Base-by-base conservation (phyloP, 2,797 vertebrate species). In the Cephalopachus bancanus region DNA sequence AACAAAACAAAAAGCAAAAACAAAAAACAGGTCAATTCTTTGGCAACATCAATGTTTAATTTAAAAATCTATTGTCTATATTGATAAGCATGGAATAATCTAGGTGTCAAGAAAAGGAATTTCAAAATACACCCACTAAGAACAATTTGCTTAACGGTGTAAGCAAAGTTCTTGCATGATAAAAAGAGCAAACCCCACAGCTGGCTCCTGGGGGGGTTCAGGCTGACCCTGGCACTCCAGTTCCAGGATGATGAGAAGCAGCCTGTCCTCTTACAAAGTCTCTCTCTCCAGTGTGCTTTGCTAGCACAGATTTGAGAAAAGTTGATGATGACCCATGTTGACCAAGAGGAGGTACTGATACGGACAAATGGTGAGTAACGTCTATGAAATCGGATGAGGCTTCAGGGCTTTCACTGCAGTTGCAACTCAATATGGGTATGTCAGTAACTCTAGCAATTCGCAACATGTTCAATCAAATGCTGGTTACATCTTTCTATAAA, bases 221-320 rank as follows among this genome's bases (percentile, higher is more conserved):
- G 6, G 28, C 19, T 20, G 3, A 44, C 44, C 6, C 0, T 7
- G 57, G 5, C 37, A 10, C 5, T 14, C 17, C 49, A 2, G 26
- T 20, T 11, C 51, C 4, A 11, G 33, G 3, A 12, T 0, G 1
- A 20, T 3, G 12, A 44, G 49, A 1, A 26, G 33, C 37, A 0
- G 15, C 22, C 44, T 10, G n/a, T 22, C 19, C 7, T n/a, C 37
- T 10, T 0, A 2, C 24, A 24, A 6, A 10, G 3, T 9, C 14
- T 5, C 28, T 24, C 28, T 28, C 9, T 17, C 51, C 8, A 4
- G 19, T 0, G 14, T 0, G 19, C 20, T 4, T 0, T 22, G 22
- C 30, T 3, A 1, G 30, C 20, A 16, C 10, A 26, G 65, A 9
- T 37, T 8, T n/a, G 19, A 49, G 30, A 11, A 86, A 55, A 57